These are phyloP conservation scores for Anadara kagoshimensis DNA, from an alignment of 1,140 invertebrate genomes.

Conservation along the genomic window DNA sequence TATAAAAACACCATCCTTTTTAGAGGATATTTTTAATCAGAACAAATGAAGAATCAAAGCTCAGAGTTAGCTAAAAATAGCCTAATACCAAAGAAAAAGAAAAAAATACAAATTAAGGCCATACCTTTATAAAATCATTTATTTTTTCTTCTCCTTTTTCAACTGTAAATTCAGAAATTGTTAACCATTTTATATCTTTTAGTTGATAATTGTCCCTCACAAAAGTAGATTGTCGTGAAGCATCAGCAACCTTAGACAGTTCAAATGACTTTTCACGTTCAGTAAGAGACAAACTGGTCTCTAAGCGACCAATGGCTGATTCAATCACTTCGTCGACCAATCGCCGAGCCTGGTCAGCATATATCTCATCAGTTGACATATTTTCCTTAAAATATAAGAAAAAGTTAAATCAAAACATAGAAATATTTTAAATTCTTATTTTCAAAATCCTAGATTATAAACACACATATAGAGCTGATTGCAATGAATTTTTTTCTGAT, in stretches of 20 bases:
- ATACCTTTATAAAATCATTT: conserved; percentile 70
- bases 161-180: conserved; percentile 66
- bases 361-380: conserved; percentile 49
- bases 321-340: conserved; percentile 63
- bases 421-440: neutral
- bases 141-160: conserved; percentile 69
- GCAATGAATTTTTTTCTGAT: too few relatives aligned
- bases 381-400: conserved; percentile 14
- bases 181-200: conserved; percentile 71
- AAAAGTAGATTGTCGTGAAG: conserved; percentile 55
- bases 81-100: too few relatives aligned
- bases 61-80: too few relatives aligned
- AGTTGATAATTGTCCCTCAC: conserved; percentile 62
- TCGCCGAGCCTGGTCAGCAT: conserved; percentile 53
- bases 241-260: conserved; percentile 50
- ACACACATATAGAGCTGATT: too few relatives aligned
- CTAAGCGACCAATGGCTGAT: conserved; percentile 60
- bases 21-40: too few relatives aligned
- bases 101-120: neutral
- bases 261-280: conserved; percentile 64
- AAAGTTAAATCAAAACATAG: neutral
- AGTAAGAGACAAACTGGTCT: conserved; percentile 54
- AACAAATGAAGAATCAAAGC: too few relatives aligned
- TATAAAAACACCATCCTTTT: too few relatives aligned
- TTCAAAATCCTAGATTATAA: too few relatives aligned